Base-by-base conservation (phyloP, 2,888 invertebrate species). In the Limenitis camilla region DNA sequence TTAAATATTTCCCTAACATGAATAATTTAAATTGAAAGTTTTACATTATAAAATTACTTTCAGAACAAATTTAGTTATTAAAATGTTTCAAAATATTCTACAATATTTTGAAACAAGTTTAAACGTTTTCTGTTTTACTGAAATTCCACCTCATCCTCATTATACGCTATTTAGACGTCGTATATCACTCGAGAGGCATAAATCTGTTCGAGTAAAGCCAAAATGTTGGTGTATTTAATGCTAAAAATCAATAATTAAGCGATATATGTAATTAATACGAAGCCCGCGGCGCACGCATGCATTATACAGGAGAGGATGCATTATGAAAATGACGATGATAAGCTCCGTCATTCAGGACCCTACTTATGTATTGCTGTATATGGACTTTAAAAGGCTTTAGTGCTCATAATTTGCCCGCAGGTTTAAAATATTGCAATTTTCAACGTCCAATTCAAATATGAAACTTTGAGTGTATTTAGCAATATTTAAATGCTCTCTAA, bases 231-330 rank as follows among this genome's bases (percentile, higher is more conserved):
- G 72, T 76, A 73, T 80, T 83, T 78, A 81, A 82, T 79, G 68
- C 78, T 78, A 83, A 86, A 86, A 86, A 86, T 86, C 86, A 84
- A 86, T 86, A 86, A 84, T 85, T 81, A 84, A 84, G 71, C 79
- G 74, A 74, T 77, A 80, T 79, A 79, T 80, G 83, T 85, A 84
- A 85, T 86, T 85, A 86, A 86, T 83, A 81, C 73, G 71, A 72
- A 69, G 62, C 61, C 59, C 65, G 61, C 63, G 58, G 58, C 58
- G 61, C 55, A 52, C 56, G 61, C 63, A 48, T 66, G 64, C 68
- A 68, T 79, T 81, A 82, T 78, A 73, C 65, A 77, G 66, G 69
- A 68, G 67, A 60, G 69, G 74, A 70, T 71, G 68, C 74, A 78
- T 79, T 79, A 79, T 79, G 75, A 72, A 76, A 77, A 78, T 82